phyloP scores from a whole-genome alignment of 2,113 vertebrate genomes.

The Strix aluco region DNA sequence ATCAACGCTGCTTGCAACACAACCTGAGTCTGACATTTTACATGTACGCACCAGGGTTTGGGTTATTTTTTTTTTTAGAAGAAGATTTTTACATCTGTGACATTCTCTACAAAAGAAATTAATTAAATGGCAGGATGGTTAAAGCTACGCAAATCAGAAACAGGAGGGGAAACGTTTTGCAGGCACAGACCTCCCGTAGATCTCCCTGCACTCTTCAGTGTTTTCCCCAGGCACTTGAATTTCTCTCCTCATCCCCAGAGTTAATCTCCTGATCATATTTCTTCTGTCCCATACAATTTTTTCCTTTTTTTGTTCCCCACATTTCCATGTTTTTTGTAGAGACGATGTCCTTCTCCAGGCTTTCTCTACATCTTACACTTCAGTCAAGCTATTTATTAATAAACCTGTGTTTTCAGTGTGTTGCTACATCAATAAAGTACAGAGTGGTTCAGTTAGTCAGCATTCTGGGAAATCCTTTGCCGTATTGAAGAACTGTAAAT shows the following conservation, averaged over 20 bases:
- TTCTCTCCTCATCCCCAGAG: conserved; percentile 42
- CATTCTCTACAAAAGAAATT: conserved; percentile 65
- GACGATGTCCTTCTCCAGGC: background rate
- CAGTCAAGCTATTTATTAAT: conserved; percentile 73
- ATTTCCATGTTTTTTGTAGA: background rate
- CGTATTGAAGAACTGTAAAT: conserved; percentile 81
- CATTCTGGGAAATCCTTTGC: conserved; percentile 81
- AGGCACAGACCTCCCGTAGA: conserved; percentile 44
- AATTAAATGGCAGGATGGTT: conserved; percentile 55
- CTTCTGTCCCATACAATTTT: background rate
- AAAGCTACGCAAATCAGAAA: conserved; percentile 67
- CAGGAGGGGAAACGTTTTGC: conserved; percentile 60
- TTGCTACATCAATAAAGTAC: conserved; percentile 70
- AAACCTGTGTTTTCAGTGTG: conserved; percentile 71
- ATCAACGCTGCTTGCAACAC: background rate
- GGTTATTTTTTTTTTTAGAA: background rate
- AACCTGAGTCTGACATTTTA: background rate
- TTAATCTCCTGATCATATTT: conserved; percentile 63
- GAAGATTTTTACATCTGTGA: conserved; percentile 50
- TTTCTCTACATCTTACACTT: conserved; percentile 15
- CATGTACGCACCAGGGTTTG: background rate
- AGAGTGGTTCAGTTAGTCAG: conserved; percentile 75
- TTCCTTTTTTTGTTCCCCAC: background rate
- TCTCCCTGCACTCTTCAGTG: conserved; percentile 18
- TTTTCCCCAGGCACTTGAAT: conserved; percentile 55